Conservation (phyloP, 2,888 invertebrate species). For the Cacoxenus indagator region DNA sequence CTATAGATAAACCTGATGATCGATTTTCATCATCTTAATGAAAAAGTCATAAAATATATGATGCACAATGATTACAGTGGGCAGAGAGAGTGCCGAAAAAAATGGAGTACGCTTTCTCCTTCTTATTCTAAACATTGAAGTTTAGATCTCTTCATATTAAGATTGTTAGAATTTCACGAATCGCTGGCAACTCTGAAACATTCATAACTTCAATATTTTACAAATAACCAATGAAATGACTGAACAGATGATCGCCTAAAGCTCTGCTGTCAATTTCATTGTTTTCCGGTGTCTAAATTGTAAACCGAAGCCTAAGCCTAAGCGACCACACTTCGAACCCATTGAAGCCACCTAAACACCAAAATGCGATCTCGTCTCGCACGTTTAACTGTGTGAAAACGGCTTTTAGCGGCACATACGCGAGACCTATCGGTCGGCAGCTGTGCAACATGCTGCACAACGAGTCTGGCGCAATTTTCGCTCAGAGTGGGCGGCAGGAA, state of each 20-base stretch:
- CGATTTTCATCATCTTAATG: too few species aligned
- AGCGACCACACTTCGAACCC: not conserved
- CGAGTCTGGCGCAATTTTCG: not conserved
- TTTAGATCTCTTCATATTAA: not conserved
- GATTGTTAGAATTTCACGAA: not conserved
- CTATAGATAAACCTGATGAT: too few species aligned
- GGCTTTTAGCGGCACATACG: conserved; percentile 45
- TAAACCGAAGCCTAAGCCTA: conserved; percentile 48
- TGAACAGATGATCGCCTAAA: conserved; percentile 57
- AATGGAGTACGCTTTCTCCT: too few species aligned
- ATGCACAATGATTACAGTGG: too few species aligned
- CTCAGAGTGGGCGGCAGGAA: conserved; percentile 22
- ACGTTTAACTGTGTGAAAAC: conserved; percentile 42
- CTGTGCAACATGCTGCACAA: not conserved
- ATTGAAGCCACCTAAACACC: conserved; percentile 22
- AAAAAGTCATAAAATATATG: too few species aligned
- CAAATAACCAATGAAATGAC: conserved; percentile 49
- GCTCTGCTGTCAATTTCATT: conserved; percentile 69
- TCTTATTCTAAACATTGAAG: too few species aligned
- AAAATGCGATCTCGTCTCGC: conserved; percentile 42
- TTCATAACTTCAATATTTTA: not conserved
- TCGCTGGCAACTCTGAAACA: conserved; percentile 11
- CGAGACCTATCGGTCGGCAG: conserved; percentile 7
- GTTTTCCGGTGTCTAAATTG: conserved; percentile 70
- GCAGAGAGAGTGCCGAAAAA: too few species aligned